Conservation (phyloP, 2,797 vertebrate genomes). For the Garrulus glandarius region DNA sequence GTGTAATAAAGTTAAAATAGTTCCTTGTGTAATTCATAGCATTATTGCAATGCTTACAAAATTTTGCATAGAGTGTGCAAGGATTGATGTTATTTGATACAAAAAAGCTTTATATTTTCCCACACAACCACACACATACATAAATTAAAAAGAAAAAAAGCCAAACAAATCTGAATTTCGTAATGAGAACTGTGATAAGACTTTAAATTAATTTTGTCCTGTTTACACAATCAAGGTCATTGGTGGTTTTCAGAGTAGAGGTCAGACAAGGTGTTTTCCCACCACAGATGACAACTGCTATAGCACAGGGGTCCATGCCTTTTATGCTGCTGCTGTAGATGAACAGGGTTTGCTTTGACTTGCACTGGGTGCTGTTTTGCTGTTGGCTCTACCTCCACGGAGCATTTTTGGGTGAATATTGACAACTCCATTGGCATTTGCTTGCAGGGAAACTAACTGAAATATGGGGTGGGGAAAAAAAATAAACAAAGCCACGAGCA, state of each 20-base stretch:
- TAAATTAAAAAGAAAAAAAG: constrained; percentile 63
- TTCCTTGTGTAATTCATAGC: constrained; percentile 85
- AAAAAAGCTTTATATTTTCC: constrained; percentile 68
- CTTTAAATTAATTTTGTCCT: constrained; percentile 32
- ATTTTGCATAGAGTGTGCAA: constrained; percentile 93
- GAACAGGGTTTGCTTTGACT: neutral
- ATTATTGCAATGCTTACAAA: constrained; percentile 91
- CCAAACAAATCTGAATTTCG: constrained; percentile 47
- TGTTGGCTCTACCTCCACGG: neutral
- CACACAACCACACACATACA: constrained; percentile 68
- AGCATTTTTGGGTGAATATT: neutral
- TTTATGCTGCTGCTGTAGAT: neutral
- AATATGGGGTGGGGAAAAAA: neutral
- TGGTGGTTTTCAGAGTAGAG: constrained; percentile 29
- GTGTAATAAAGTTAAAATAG: constrained; percentile 91
- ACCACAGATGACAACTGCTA: constrained; percentile 24
- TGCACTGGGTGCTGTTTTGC: neutral
- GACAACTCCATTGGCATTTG: neutral
- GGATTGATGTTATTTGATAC: constrained; percentile 80
- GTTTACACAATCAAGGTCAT: constrained; percentile 42
- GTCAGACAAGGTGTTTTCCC: constrained; percentile 43
- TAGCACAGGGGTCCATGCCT: constrained; percentile 2
- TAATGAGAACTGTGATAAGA: constrained; percentile 46
- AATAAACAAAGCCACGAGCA: neutral
- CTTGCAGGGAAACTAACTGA: neutral